Evolutionary conservation across 2,888 invertebrate species (phyloP).

Genomic region (Dynastes tityus): DNA sequence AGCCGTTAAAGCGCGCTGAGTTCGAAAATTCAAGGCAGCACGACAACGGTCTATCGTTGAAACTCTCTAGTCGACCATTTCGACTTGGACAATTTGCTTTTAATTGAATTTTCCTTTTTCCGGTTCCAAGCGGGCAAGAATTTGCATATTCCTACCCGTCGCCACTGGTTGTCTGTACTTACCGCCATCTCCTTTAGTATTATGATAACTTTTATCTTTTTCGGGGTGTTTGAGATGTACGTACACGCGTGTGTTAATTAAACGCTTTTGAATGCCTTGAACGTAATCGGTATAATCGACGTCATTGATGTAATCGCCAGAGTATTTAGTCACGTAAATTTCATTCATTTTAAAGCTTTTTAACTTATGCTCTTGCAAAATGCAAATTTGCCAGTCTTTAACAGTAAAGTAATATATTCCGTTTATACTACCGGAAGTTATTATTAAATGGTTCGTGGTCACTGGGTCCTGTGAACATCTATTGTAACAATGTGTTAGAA

Average conservation of each 20-base stretch:
- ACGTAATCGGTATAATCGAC: constrained; percentile 4
- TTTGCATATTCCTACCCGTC: constrained; percentile 33
- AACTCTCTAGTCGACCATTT: constrained; percentile 1
- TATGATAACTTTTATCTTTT: constrained; percentile 23
- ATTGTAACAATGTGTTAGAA: too few relatives aligned
- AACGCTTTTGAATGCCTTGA: background rate
- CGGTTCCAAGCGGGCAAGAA: constrained; percentile 1
- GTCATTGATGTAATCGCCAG: background rate
- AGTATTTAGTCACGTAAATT: constrained; percentile 1
- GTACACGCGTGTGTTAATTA: constrained; percentile 17
- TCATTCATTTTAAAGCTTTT: constrained; percentile 12
- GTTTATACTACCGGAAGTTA: too few relatives aligned
- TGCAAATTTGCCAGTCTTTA: too few relatives aligned
- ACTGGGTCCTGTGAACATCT: too few relatives aligned
- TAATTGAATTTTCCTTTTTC: constrained; percentile 39
- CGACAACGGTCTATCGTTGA: constrained; percentile 1
- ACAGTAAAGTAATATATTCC: too few relatives aligned
- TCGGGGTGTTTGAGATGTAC: background rate
- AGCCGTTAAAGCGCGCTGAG: constrained; percentile 32
- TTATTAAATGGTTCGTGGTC: too few relatives aligned
- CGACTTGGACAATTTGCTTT: constrained; percentile 27
- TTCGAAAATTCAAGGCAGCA: constrained; percentile 12
- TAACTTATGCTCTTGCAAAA: background rate
- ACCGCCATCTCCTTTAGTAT: constrained; percentile 21
- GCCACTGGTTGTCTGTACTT: background rate